Evolutionary conservation across 2,888 invertebrate species (phyloP).

Genomic region (Sminthurinus aureus): DNA sequence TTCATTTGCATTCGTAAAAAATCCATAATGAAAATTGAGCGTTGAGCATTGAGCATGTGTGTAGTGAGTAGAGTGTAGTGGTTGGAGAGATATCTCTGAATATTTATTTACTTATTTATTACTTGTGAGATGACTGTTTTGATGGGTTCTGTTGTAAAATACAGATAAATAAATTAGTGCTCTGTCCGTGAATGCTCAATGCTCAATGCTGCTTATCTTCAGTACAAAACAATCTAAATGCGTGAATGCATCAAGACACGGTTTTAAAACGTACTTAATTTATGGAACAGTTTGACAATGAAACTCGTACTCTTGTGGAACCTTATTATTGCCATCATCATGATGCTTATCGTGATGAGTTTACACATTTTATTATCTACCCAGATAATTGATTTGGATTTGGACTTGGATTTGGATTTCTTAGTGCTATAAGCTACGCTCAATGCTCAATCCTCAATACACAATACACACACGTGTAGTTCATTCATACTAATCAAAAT

Average conservation of each 20-base stretch:
- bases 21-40: no score
- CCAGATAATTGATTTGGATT: not conserved
- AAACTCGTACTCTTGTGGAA: no score
- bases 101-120: no score
- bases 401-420: not conserved
- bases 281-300: conserved; percentile 16
- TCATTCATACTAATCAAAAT: not conserved
- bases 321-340: not conserved
- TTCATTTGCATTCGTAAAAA: no score
- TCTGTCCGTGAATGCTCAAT: not conserved
- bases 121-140: not conserved
- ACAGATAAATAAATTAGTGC: not conserved
- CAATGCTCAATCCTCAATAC: not conserved
- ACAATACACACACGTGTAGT: no score
- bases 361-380: not conserved
- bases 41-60: no score
- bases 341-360: not conserved
- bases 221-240: no score
- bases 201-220: no score
- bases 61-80: no score
- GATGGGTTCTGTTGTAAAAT: conserved; percentile 3
- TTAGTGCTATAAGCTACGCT: not conserved
- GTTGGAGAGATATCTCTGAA: no score
- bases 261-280: not conserved
- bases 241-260: not conserved